Percentiles rank a stretch among this genome's conserved stretches.
Evolutionary conservation across 2,797 vertebrate genomes (phyloP).

Genomic region (Acrocephalus scirpaceus): DNA sequence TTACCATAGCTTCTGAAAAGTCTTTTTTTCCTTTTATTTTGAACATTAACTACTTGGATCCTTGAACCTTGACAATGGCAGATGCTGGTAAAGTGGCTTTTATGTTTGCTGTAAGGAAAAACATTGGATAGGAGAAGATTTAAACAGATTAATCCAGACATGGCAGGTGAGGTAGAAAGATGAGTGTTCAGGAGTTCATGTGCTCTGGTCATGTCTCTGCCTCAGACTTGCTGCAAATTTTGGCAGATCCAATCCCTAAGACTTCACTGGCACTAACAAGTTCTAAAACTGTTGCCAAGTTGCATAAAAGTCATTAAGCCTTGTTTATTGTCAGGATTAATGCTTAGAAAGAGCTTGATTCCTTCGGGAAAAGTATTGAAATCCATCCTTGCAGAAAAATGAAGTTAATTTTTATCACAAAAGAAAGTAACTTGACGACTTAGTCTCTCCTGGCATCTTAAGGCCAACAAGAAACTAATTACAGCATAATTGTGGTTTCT

Average conservation of each 20-base stretch:
- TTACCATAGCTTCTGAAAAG: background rate
- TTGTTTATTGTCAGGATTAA: background rate
- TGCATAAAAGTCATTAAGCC: constrained; percentile 12
- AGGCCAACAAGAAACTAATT: background rate
- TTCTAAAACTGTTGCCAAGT: background rate
- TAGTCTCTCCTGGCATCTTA: background rate
- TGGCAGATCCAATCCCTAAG: background rate
- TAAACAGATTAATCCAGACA: background rate
- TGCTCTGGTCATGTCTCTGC: background rate
- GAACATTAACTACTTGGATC: background rate
- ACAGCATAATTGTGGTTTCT: background rate
- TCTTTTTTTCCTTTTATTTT: background rate
- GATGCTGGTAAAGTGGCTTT: background rate
- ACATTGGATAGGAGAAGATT: background rate
- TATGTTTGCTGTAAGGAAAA: background rate
- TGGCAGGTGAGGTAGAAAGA: background rate
- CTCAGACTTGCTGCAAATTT: background rate
- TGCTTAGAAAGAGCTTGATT: background rate
- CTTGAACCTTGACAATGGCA: background rate
- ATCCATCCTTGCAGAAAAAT: constrained; percentile 19
- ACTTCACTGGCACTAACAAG: background rate
- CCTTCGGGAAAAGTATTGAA: background rate
- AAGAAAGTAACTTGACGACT: background rate
- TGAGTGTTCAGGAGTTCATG: background rate
- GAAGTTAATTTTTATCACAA: constrained; percentile 12